phyloP scores from a whole-genome alignment of 2,113 vertebrate genomes.

The Oncorhynchus clarkii region DNA sequence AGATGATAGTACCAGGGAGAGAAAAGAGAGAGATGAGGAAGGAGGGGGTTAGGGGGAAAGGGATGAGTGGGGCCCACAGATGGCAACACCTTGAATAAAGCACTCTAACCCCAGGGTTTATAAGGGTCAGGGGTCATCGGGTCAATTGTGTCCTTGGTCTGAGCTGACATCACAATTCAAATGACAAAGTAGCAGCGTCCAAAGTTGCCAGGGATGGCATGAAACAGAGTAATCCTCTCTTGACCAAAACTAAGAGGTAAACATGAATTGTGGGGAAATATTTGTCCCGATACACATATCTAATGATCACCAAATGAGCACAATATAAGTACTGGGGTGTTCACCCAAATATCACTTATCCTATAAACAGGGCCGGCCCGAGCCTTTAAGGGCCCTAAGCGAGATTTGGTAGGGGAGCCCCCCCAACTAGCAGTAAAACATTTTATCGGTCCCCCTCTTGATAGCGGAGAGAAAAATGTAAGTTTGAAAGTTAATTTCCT shows the following conservation, averaged over 20 bases:
- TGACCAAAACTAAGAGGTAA: slow-evolving; percentile 30
- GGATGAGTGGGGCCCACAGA: slow-evolving; percentile 64
- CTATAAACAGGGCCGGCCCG: too few relatives aligned
- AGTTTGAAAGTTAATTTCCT: too few relatives aligned
- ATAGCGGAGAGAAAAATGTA: too few relatives aligned
- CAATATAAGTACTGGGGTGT: background rate
- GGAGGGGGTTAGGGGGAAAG: slow-evolving; percentile 46
- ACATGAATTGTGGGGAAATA: slow-evolving; percentile 25
- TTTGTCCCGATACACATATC: background rate
- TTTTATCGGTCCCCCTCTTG: too few relatives aligned
- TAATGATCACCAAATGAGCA: slow-evolving; percentile 17
- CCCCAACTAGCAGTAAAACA: too few relatives aligned
- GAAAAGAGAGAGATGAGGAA: slow-evolving; percentile 14
- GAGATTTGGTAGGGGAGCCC: too few relatives aligned
- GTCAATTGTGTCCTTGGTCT: slow-evolving; percentile 58
- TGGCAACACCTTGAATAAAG: slow-evolving; percentile 67
- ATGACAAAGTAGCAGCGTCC: slow-evolving; percentile 40
- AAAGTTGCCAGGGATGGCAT: slow-evolving; percentile 37
- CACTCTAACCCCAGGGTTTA: slow-evolving; percentile 56
- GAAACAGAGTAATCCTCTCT: slow-evolving; percentile 49
- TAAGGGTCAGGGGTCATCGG: slow-evolving; percentile 61
- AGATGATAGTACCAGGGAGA: slow-evolving; percentile 38
- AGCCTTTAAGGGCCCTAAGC: too few relatives aligned
- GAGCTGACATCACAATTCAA: slow-evolving; percentile 60
- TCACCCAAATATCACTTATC: background rate